Conservation (phyloP, 1,140 invertebrate genomes). For the Pectinophora gossypiella region DNA sequence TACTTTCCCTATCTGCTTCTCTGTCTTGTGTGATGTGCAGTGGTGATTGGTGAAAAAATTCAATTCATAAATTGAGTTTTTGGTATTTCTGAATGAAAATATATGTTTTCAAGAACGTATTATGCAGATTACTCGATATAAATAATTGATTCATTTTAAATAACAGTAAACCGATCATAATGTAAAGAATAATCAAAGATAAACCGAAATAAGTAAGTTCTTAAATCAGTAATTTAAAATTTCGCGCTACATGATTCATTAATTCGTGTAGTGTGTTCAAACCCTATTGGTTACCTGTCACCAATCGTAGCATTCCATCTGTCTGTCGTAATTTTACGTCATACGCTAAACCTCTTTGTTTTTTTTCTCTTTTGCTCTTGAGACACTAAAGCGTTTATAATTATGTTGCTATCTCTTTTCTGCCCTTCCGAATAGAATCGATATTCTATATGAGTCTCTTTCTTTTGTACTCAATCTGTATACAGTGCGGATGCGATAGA, state of each 20-base stretch:
- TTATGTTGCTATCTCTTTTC: background rate
- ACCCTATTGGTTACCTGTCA: slow-evolving; percentile 47
- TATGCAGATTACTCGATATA: no score
- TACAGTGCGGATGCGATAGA: background rate
- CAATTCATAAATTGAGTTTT: background rate
- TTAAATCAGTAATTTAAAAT: slow-evolving; percentile 21
- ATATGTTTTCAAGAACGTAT: no score
- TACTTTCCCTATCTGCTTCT: slow-evolving; percentile 28
- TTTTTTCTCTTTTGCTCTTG: slow-evolving; percentile 29
- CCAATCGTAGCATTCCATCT: slow-evolving; percentile 78
- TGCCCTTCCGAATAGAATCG: background rate
- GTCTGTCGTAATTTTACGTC: slow-evolving; percentile 71
- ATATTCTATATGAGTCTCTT: background rate
- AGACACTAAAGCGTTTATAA: background rate
- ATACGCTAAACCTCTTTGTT: slow-evolving; percentile 25
- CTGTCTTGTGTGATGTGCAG: slow-evolving; percentile 48
- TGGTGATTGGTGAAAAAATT: slow-evolving; percentile 32
- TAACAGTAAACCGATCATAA: no score
- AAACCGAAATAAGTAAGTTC: no score
- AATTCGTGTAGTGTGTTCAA: slow-evolving; percentile 56
- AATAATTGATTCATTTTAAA: no score
- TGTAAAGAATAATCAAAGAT: no score
- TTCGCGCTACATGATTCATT: slow-evolving; percentile 34
- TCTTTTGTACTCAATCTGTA: background rate
- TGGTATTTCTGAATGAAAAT: background rate